phyloP scores from a whole-genome alignment of 1,140 invertebrate genomes.

The Drosophila truncata region DNA sequence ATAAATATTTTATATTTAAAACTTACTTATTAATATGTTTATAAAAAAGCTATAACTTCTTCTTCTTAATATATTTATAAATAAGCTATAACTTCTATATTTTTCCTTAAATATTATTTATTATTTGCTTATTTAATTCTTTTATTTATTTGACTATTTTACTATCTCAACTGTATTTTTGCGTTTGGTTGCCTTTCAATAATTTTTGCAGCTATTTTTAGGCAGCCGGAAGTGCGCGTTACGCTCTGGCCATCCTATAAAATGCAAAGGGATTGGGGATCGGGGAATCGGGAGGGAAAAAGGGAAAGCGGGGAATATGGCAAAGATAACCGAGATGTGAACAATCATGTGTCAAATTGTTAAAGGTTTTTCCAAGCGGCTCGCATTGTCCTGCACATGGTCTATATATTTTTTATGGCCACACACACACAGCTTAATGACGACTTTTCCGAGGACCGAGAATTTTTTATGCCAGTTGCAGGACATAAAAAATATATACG shows the following conservation, averaged over 20 bases:
- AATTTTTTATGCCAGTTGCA: slow-evolving; percentile 15
- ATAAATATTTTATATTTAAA: neutral
- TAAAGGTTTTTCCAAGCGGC: slow-evolving; percentile 30
- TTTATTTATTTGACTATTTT: neutral
- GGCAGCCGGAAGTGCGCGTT: slow-evolving; percentile 63
- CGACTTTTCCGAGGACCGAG: slow-evolving; percentile 8
- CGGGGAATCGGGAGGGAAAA: slow-evolving; percentile 2
- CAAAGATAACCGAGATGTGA: slow-evolving; percentile 54
- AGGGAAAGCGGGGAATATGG: slow-evolving; percentile 9
- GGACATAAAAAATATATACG: neutral
- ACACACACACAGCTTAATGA: slow-evolving; percentile 10
- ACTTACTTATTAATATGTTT: neutral
- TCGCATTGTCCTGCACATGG: slow-evolving; percentile 19
- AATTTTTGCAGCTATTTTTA: slow-evolving; percentile 69
- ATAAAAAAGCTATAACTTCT: no score
- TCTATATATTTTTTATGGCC: slow-evolving; percentile 33
- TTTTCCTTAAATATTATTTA: no score
- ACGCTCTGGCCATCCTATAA: slow-evolving; percentile 44
- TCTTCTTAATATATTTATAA: no score
- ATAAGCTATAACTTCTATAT: no score
- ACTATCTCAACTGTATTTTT: neutral
- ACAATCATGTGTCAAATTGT: slow-evolving; percentile 48
- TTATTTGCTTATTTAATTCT: no score
- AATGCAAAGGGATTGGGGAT: slow-evolving; percentile 26
- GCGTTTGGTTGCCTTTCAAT: slow-evolving; percentile 38